These are phyloP conservation scores for Ctenosaura bakeri DNA, from an alignment of 2,797 vertebrate genomes.

Conservation along the genomic window DNA sequence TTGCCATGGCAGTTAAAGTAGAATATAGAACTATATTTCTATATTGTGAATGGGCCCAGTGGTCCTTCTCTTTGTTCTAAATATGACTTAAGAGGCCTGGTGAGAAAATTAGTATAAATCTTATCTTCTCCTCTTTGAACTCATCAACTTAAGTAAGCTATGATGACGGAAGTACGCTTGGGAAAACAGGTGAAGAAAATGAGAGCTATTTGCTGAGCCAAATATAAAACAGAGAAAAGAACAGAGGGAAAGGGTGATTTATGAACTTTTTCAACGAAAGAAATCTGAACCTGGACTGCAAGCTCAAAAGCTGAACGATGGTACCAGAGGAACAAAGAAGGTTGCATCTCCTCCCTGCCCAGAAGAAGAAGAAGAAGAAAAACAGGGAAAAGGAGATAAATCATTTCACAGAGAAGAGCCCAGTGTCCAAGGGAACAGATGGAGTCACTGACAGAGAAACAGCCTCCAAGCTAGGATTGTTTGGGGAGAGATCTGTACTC, in stretches of 20 bases:
- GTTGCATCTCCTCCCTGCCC: neutral
- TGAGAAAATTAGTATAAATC: conserved; percentile 15
- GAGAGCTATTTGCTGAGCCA: conserved; percentile 22
- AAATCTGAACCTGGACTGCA: neutral
- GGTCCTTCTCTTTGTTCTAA: neutral
- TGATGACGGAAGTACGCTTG: neutral
- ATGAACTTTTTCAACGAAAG: conserved; percentile 12
- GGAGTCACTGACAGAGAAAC: neutral
- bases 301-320: neutral
- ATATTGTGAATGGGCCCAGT: no score
- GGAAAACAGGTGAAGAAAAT: neutral
- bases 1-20: no score
- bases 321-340: neutral
- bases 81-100: neutral
- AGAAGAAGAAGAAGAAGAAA: neutral
- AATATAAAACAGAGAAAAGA: neutral
- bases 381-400: neutral
- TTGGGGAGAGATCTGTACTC: neutral
- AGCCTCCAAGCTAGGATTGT: neutral
- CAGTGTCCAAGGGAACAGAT: conserved; percentile 19
- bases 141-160: neutral
- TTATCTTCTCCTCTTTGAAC: neutral
- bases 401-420: conserved; percentile 16
- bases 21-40: no score
- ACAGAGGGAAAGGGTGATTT: conserved; percentile 8